phyloP scores from a whole-genome alignment of 2,797 vertebrate species.

The Sardinella longiceps region DNA sequence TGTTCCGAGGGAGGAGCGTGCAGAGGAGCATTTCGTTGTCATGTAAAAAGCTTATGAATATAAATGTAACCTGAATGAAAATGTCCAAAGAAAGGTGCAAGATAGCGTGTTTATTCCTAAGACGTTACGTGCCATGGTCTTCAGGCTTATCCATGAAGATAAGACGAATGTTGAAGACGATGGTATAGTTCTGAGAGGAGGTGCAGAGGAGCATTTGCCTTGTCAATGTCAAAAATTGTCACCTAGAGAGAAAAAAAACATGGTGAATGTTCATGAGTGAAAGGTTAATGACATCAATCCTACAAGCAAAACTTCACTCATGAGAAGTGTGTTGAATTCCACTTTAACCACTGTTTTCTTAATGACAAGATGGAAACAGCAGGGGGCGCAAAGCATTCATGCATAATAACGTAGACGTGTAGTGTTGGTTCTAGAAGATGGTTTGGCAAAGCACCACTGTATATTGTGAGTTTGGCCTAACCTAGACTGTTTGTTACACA shows the following conservation, averaged over 20 bases:
- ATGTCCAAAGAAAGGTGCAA: too few relatives aligned
- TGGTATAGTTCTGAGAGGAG: slow-evolving; percentile 94
- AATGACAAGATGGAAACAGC: not conserved
- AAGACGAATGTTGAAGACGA: slow-evolving; percentile 99
- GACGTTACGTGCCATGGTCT: too few relatives aligned
- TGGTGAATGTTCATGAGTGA: not conserved
- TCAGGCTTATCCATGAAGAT: too few relatives aligned
- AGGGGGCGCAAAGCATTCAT: not conserved
- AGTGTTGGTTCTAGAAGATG: not conserved
- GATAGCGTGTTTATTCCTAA: too few relatives aligned
- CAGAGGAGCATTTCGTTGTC: slow-evolving; percentile 88
- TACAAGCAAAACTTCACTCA: not conserved
- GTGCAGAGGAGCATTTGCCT: slow-evolving; percentile 89
- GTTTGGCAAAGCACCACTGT: not conserved
- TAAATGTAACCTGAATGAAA: too few relatives aligned
- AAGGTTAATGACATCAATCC: not conserved
- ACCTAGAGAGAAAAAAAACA: slow-evolving; percentile 67
- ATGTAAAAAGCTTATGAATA: too few relatives aligned
- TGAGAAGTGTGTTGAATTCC: not conserved
- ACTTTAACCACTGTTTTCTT: not conserved
- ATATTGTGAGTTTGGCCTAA: not conserved
- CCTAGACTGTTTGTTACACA: not conserved
- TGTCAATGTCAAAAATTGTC: slow-evolving; percentile 93
- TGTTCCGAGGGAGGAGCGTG: slow-evolving; percentile 93
- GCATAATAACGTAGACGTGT: not conserved